Base-by-base conservation (phyloP, 2,888 invertebrate species). In the Neria commutata region DNA sequence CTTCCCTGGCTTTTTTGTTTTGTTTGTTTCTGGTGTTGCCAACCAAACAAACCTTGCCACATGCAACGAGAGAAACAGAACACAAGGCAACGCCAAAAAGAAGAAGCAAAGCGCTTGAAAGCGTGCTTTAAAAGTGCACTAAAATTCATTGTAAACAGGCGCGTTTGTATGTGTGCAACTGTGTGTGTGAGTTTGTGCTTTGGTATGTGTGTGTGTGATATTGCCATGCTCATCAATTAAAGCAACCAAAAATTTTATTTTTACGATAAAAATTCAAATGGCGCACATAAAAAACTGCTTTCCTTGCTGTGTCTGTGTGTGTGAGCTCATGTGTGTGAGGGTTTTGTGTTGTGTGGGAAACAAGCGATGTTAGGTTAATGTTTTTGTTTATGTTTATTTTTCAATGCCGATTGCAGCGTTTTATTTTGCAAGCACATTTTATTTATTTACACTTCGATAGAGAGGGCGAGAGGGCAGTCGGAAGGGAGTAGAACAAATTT, bases 211-310 rank as follows among this genome's bases (percentile, higher is more conserved):
- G 42, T 5, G 21, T 73, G 71, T 67, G 74, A 67, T 68, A 74
- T 69, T 73, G 74, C 71, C 67, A 70, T 64, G 66, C 70, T 72
- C 69, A 72, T 72, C 69, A 71, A 74, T 74, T 72, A 69, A 65
- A 62, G 64, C 54, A 56, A 58, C 54, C 42, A 17, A 42, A 42
- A 42, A 42, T 19, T 19, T 42, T 42, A n/a, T 37, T n/a, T n/a
- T n/a, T n/a, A n/a, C n/a, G n/a, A n/a, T n/a, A n/a, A n/a, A n/a
- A n/a, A n/a, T n/a, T n/a, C n/a, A n/a, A n/a, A n/a, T n/a, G n/a
- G n/a, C n/a, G n/a, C n/a, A n/a, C n/a, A n/a, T n/a, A n/a, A n/a
- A n/a, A n/a, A n/a, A n/a, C n/a, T n/a, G n/a, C n/a, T n/a, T n/a
- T n/a, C n/a, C n/a, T n/a, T n/a, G n/a, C n/a, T n/a, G n/a, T n/a